Conservation (phyloP, 2,888 invertebrate species). For the Leptinotarsa rubiginosa region DNA sequence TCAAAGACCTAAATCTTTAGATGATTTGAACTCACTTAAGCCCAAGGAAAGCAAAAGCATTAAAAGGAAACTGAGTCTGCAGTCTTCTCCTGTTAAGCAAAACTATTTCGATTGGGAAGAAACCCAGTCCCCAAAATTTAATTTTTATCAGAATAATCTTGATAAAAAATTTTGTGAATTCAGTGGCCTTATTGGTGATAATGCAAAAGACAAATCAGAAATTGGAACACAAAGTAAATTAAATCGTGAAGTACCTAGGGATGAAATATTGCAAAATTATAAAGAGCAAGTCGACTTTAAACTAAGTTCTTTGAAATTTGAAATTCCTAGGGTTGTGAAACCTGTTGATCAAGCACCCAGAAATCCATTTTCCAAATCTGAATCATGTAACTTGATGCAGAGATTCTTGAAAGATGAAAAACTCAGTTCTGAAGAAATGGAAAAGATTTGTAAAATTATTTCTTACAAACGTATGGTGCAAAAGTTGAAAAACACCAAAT, state of each 20-base stretch:
- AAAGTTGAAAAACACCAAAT: conserved; percentile 41
- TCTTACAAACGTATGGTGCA: conserved; percentile 54
- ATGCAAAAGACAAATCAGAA: conserved; percentile 45
- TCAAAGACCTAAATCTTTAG: conserved; percentile 43
- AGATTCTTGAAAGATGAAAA: conserved; percentile 55
- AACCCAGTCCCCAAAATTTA: conserved; percentile 50
- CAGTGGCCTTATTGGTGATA: conserved; percentile 46
- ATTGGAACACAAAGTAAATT: conserved; percentile 52
- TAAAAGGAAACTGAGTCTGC: conserved; percentile 39
- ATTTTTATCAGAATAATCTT: conserved; percentile 30
- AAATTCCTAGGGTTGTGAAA: conserved; percentile 54
- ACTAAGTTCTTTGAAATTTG: conserved; percentile 56
- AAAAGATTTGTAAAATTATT: conserved; percentile 56
- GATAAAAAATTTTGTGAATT: conserved; percentile 47
- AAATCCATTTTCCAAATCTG: conserved; percentile 37
- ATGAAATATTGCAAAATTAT: conserved; percentile 55
- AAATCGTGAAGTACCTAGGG: conserved; percentile 40
- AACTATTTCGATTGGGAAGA: conserved; percentile 55
- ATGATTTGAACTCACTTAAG: conserved; percentile 39
- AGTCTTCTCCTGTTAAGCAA: conserved; percentile 37
- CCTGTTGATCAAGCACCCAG: conserved; percentile 37
- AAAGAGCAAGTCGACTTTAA: conserved; percentile 59
- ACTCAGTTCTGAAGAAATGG: conserved; percentile 54
- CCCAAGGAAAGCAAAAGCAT: conserved; percentile 28
- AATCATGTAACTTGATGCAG: conserved; percentile 48